Percentiles rank a stretch among this genome's conserved stretches.
Conservation (phyloP, 2,113 vertebrate genomes). For the Tachycineta bicolor region DNA sequence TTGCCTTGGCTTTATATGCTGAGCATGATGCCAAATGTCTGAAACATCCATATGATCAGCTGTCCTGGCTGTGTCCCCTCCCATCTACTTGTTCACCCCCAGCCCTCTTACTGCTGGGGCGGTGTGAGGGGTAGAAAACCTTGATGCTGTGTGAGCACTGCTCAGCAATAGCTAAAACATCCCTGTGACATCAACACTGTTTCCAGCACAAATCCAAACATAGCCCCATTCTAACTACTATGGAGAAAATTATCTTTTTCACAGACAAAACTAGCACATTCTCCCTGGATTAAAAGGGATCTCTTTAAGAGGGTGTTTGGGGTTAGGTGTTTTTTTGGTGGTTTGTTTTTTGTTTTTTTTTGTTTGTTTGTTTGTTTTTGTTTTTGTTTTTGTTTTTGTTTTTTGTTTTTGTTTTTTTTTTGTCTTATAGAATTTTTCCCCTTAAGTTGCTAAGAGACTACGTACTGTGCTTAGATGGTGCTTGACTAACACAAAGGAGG, state of each 20-base stretch:
- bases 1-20: background rate
- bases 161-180: background rate
- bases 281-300: background rate
- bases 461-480: too few species aligned
- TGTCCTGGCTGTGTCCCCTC: background rate
- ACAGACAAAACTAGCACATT: background rate
- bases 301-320: background rate
- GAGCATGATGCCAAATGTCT: background rate
- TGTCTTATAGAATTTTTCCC: too few species aligned
- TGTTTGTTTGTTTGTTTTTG: too few species aligned
- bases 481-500: too few species aligned
- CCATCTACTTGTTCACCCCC: background rate
- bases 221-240: background rate
- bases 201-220: background rate
- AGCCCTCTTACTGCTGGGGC: rapidly evolving
- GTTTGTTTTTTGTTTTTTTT: too few species aligned
- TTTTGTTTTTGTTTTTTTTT: too few species aligned
- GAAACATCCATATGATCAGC: background rate
- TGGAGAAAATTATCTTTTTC: background rate
- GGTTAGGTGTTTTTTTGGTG: too few species aligned
- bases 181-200: background rate
- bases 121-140: background rate
- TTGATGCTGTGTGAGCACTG: background rate
- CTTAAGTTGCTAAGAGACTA: too few species aligned
- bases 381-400: too few species aligned